Base-by-base conservation (phyloP, 2,888 invertebrate genomes). In the Cataglyphis rosenhaueri region DNA sequence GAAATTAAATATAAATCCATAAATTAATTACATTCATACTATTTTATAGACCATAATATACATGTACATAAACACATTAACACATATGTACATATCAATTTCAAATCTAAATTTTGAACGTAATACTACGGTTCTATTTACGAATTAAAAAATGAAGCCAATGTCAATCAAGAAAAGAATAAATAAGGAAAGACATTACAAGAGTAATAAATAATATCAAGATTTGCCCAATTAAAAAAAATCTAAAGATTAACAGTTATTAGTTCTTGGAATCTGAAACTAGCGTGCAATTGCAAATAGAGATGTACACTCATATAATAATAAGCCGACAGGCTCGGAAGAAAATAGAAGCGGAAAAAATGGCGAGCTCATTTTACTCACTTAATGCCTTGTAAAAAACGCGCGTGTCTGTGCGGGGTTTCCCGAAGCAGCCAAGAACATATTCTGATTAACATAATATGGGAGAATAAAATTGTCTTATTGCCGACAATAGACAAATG, bases 281-380 rank as follows among this genome's bases (percentile, higher is more conserved):
- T 88, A 79, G 88, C 87, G 87, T 88, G 88, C 86, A 87, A 86
- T 87, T 84, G 81, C 83, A 44, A 87, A 88, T 87, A 85, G 83
- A 88, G 88, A 87, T 84, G 38, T 73, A 82, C 70, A 59, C 57
- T 82, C 32, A 64, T 79, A 79, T 86, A 87, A 88, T 48, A n/a
- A 6, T 48, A n/a, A 8, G n/a, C 48, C 18, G 41, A 41, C 12
- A 41, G 10, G 12, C 41, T 41, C 41, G 35, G 75, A 65, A 70
- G 78, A 71, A 81, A 81, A 74, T 12, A 25, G 59, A 32, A 21
- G 18, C 8, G 32, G 12, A 61, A 5, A 52, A 57, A n/a, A 21
- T 18, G 32, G 35, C n/a, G 38, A 41, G 59, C 48, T 74, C 55
- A 15, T 85, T 81, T 70, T 64, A 38, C 2, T 48, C 8, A 0